A percentile compares a stretch with the other conserved stretches of the same genome.
phyloP scores from a whole-genome alignment of 2,888 invertebrate species.

The Plagiodera versicolora region DNA sequence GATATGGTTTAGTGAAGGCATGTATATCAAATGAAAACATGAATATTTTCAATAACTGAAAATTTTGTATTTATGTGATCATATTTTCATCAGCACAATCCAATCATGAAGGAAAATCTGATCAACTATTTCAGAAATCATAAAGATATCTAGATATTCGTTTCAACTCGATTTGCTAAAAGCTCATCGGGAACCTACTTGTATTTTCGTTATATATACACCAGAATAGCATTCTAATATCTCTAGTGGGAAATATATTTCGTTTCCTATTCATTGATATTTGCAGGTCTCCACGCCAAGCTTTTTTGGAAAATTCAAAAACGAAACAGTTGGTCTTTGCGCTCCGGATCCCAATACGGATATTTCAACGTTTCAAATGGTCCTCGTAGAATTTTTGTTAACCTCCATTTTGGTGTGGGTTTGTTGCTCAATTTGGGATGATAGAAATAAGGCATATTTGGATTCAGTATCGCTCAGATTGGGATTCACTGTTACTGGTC shows the following conservation, averaged over 20 bases:
- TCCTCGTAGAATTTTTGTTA: conserved; percentile 65
- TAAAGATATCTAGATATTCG: no score
- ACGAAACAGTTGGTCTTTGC: conserved; percentile 58
- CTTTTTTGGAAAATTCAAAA: conserved; percentile 31
- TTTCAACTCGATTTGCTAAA: no score
- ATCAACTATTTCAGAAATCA: no score
- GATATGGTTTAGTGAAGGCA: conserved; percentile 69
- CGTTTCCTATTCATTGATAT: conserved; percentile 3
- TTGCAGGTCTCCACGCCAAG: conserved; percentile 54
- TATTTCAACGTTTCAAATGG: conserved; percentile 58
- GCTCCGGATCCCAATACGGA: conserved; percentile 61
- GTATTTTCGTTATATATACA: no score
- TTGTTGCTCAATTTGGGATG: conserved; percentile 74
- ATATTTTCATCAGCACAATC: no score
- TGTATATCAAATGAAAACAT: neutral
- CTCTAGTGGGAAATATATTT: no score
- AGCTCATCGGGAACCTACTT: no score
- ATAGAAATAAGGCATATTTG: conserved; percentile 63
- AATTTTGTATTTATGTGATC: no score
- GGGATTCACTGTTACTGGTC: conserved; percentile 63
- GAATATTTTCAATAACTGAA: no score
- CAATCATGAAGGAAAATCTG: no score
- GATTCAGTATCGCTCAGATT: conserved; percentile 67
- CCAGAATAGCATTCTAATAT: no score
- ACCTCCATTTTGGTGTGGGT: conserved; percentile 67